Conservation (phyloP, 1,140 invertebrate species). For the Ladona fulva region DNA sequence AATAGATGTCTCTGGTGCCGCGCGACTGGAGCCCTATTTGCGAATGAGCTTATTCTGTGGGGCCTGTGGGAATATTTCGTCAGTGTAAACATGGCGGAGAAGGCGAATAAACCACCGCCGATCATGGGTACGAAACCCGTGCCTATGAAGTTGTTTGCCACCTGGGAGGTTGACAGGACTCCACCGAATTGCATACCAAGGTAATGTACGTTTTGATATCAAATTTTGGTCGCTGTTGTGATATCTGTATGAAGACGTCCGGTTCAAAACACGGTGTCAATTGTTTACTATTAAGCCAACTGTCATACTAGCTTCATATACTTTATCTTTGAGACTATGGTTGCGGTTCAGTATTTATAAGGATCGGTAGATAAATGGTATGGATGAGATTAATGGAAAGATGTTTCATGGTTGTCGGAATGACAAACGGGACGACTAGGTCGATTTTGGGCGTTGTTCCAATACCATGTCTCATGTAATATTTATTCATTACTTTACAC, state of each 20-base stretch:
- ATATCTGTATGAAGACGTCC: not conserved
- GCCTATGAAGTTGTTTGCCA: conserved; percentile 95
- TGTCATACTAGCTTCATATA: not conserved
- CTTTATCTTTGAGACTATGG: not conserved
- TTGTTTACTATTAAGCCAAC: not conserved
- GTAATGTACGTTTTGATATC: conserved; percentile 40
- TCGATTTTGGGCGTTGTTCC: not conserved
- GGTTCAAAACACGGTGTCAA: not conserved
- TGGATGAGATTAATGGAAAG: not conserved
- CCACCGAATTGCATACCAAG: conserved; percentile 94
- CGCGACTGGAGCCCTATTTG: not conserved
- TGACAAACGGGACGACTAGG: not conserved
- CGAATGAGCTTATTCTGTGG: conserved; percentile 2
- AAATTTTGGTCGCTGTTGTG: not conserved
- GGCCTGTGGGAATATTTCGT: not conserved
- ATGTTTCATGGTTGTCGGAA: not conserved
- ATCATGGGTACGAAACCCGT: conserved; percentile 61
- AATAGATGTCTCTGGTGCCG: not conserved
- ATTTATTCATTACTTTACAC: too few relatives aligned
- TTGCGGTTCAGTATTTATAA: not conserved
- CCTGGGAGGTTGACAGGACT: conserved; percentile 95
- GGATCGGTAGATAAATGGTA: not conserved
- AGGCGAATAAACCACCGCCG: conserved; percentile 35
- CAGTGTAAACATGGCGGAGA: conserved; percentile 41
- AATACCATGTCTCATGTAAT: too few relatives aligned